Evolutionary conservation across 2,113 vertebrate species (phyloP).

Genomic region (Paratilapia polleni): DNA sequence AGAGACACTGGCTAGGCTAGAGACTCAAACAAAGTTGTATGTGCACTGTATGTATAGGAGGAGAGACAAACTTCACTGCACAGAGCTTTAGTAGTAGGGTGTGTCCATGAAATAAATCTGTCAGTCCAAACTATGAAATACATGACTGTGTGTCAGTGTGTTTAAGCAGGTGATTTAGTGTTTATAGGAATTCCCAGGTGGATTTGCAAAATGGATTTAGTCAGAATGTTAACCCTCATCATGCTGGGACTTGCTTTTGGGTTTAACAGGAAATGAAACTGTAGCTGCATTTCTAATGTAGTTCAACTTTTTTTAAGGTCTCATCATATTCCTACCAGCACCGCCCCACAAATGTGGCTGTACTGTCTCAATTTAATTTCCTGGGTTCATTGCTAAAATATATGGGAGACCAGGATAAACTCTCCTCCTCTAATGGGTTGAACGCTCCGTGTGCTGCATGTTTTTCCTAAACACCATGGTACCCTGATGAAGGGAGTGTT

Average conservation of each 20-base stretch:
- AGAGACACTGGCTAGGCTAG: neutral
- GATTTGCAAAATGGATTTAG: neutral
- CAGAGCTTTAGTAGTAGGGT: neutral
- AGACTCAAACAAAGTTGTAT: neutral
- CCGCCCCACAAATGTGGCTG: neutral
- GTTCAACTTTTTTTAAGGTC: neutral
- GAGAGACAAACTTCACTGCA: neutral
- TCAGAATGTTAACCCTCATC: neutral
- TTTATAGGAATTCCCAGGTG: neutral
- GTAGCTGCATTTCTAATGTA: neutral
- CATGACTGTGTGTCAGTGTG: neutral
- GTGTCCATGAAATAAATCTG: neutral
- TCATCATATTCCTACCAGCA: neutral
- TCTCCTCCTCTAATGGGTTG: neutral
- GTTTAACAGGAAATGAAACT: neutral
- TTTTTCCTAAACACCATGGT: neutral
- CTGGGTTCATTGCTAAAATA: neutral
- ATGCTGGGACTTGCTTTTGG: constrained; percentile 7
- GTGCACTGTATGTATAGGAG: neutral
- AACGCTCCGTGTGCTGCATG: neutral
- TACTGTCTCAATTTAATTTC: neutral
- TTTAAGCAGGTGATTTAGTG: neutral
- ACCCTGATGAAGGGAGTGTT: neutral
- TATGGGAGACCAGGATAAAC: neutral
- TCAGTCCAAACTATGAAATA: neutral